phyloP scores from a whole-genome alignment of 2,797 vertebrate species.

The Anas bahamensis region DNA sequence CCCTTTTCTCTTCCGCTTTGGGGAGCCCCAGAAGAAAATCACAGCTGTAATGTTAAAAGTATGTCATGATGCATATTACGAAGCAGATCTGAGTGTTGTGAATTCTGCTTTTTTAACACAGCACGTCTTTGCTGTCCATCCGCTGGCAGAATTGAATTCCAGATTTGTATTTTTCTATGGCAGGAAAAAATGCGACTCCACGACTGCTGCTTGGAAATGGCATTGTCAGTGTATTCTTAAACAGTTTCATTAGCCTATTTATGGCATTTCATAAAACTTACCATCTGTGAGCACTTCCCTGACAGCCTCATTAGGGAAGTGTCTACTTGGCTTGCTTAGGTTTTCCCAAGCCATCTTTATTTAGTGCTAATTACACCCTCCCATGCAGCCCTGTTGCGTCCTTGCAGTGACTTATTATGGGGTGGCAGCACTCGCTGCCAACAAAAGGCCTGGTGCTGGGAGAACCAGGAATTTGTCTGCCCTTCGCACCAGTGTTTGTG shows the following conservation, averaged over 20 bases:
- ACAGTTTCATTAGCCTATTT: background rate
- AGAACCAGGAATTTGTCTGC: background rate
- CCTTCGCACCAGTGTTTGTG: background rate
- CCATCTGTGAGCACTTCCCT: constrained; percentile 6
- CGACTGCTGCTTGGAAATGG: background rate
- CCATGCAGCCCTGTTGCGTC: background rate
- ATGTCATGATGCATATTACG: background rate
- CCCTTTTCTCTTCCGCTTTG: background rate
- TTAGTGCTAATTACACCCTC: background rate
- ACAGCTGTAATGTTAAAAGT: background rate
- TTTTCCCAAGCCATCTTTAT: background rate
- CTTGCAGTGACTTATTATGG: background rate
- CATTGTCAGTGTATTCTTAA: background rate
- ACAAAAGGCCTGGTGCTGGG: background rate
- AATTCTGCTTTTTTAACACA: background rate
- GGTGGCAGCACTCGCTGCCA: background rate
- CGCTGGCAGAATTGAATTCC: background rate
- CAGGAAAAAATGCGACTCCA: background rate
- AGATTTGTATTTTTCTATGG: background rate
- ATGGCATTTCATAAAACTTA: background rate
- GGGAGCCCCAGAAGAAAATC: background rate
- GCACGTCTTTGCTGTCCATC: background rate
- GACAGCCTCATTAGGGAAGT: background rate
- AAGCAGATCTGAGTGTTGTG: background rate
- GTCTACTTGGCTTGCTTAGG: background rate